A percentile compares a stretch with the other conserved stretches of the same genome.
phyloP scores from a whole-genome alignment of 2,888 invertebrate genomes.

The Volucella inflata region DNA sequence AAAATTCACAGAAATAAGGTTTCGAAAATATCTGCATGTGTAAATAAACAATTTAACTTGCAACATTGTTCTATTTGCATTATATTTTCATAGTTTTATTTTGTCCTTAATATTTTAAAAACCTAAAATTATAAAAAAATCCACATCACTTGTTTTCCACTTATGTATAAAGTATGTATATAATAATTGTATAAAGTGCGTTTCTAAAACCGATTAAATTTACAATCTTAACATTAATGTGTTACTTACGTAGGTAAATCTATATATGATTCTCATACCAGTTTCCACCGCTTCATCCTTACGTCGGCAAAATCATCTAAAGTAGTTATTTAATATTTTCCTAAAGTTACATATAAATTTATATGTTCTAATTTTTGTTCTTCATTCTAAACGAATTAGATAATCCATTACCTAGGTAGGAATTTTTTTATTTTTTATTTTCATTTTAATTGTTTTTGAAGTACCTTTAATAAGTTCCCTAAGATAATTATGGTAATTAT shows the following conservation, averaged over 20 bases:
- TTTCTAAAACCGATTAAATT: conserved; percentile 77
- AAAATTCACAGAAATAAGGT: too few relatives aligned
- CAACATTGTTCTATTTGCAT: neutral
- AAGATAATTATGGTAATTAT: conserved; percentile 56
- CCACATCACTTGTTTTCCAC: conserved; percentile 71
- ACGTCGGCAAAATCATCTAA: conserved; percentile 70
- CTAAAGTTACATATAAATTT: conserved; percentile 63
- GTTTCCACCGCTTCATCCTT: conserved; percentile 61
- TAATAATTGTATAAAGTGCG: conserved; percentile 80
- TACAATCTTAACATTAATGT: conserved; percentile 74
- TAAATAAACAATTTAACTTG: neutral
- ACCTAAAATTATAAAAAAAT: conserved; percentile 36
- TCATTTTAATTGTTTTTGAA: conserved; percentile 21
- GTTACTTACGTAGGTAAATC: conserved; percentile 55
- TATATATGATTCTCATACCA: conserved; percentile 62
- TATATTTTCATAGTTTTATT: conserved; percentile 27
- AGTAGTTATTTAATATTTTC: conserved; percentile 67
- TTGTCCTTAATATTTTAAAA: conserved; percentile 13
- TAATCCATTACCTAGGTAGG: conserved; percentile 69
- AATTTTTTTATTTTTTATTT: conserved; percentile 48
- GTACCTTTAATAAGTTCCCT: conserved; percentile 63
- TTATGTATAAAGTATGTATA: conserved; percentile 74
- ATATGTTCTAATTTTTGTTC: conserved; percentile 43
- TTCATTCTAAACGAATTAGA: conserved; percentile 58
- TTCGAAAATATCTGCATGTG: neutral